Evolutionary conservation across 2,888 invertebrate species (phyloP), one percentile per base, ranked within the genome.

Genomic region (Drosophila macrothrix): DNA sequence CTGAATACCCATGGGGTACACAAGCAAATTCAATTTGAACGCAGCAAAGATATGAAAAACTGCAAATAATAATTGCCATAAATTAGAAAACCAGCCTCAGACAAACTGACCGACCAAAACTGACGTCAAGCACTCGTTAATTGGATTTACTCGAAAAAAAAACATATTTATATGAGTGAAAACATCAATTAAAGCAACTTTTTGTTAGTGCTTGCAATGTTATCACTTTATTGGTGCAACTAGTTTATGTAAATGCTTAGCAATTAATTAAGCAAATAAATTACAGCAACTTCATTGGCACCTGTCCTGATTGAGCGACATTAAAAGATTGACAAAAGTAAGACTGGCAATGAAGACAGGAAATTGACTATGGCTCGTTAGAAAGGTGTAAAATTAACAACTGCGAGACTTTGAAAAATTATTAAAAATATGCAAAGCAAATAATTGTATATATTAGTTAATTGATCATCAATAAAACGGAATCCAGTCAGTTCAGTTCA

Each of bases 251-350:
- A 72, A 87, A 77, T 88, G 83, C 72, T 59, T 46, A 52, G 29
- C 84, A 82, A 73, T 88, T 82, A 88, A 88, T 90, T 88, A 85
- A 77, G 66, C 64, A 68, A 83, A 84, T 84, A 84, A 87, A 78
- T 89, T 73, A 80, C 63, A 52, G 43, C 68, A 37, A 43, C 62
- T 79, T 67, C 73, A 68, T 74, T 73, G 69, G 56, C 60, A 73
- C 73, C 67, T 71, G 31, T 52, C 66, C 73, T 49, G 43, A 55
- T 37, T 66, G 75, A 50, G 43, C 62, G 80, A 19, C 49, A 41
- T 52, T 70, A 54, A 61, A 72, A 53, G 58, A 22, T n/a, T 39
- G 41, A 33, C 41, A 25, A 55, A 31, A 66, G 49, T 37, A 16
- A 25, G 46, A 46, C 25, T 9, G 46, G 25, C 46, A 46, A 46